phyloP scores from a whole-genome alignment of 1,140 invertebrate species.

The Macrocentrus cingulum region DNA sequence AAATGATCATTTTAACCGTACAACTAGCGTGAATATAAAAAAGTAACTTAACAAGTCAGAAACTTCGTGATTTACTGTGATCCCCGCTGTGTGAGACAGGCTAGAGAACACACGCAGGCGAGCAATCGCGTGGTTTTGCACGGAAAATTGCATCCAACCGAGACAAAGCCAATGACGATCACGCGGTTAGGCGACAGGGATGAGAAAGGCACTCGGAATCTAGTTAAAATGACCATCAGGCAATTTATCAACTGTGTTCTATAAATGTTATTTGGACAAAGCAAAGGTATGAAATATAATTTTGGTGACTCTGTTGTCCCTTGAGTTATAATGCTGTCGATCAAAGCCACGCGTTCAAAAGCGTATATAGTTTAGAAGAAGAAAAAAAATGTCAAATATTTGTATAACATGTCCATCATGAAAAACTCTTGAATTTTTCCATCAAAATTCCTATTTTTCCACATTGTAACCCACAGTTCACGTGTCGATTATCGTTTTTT shows the following conservation, averaged over 20 bases:
- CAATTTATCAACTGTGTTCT: not conserved
- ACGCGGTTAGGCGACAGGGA: not conserved
- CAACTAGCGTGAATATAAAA: no score
- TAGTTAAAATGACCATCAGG: not conserved
- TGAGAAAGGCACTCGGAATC: conserved; percentile 1
- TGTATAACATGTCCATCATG: no score
- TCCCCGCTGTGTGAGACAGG: no score
- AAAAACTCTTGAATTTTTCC: no score
- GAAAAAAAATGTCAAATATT: not conserved
- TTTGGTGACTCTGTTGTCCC: not conserved
- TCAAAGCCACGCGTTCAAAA: not conserved
- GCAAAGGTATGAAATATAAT: no score
- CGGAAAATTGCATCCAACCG: conserved; percentile 1
- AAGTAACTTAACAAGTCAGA: no score
- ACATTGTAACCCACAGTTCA: not conserved
- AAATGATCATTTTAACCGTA: no score
- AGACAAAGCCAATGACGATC: not conserved
- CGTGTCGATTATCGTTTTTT: conserved; percentile 34
- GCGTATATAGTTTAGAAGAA: not conserved
- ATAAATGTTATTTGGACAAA: no score
- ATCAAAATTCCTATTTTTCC: no score
- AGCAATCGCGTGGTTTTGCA: not conserved
- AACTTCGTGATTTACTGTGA: no score
- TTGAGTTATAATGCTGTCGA: conserved; percentile 9
- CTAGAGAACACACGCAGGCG: no score